phyloP scores from a whole-genome alignment of 2,797 vertebrate species.

The Alca torda region DNA sequence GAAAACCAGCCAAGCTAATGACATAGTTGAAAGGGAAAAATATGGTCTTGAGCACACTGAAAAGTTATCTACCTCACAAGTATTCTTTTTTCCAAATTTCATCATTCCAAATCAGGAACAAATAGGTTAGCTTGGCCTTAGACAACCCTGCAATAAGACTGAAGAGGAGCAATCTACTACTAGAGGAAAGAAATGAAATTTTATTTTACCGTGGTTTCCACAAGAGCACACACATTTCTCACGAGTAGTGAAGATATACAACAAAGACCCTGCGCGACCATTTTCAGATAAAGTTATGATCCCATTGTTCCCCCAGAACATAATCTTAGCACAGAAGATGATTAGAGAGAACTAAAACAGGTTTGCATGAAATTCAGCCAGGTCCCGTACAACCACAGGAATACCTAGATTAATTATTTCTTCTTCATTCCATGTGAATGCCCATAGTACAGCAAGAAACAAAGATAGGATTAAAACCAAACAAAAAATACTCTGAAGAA shows the following conservation, averaged over 20 bases:
- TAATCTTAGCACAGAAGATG: background rate
- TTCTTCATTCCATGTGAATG: background rate
- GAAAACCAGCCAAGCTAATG: background rate
- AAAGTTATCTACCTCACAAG: background rate
- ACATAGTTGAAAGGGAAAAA: background rate
- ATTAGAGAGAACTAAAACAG: background rate
- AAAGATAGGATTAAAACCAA: background rate
- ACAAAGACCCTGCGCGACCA: background rate
- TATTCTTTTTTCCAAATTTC: background rate
- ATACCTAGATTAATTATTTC: background rate
- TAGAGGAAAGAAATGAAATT: background rate
- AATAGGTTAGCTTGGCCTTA: background rate
- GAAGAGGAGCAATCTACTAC: background rate
- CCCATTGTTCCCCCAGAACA: background rate
- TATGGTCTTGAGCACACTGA: background rate
- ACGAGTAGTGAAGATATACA: background rate
- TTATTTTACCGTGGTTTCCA: background rate
- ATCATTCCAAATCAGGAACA: background rate
- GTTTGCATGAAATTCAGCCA: background rate
- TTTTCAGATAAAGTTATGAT: background rate
- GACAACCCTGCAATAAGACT: background rate
- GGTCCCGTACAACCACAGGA: background rate
- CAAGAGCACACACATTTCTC: background rate
- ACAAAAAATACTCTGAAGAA: background rate
- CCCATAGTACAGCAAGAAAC: accelerated